These are phyloP conservation scores for Chrysocyon brachyurus DNA, from an alignment of 2,797 vertebrate species.

Conservation along the genomic window DNA sequence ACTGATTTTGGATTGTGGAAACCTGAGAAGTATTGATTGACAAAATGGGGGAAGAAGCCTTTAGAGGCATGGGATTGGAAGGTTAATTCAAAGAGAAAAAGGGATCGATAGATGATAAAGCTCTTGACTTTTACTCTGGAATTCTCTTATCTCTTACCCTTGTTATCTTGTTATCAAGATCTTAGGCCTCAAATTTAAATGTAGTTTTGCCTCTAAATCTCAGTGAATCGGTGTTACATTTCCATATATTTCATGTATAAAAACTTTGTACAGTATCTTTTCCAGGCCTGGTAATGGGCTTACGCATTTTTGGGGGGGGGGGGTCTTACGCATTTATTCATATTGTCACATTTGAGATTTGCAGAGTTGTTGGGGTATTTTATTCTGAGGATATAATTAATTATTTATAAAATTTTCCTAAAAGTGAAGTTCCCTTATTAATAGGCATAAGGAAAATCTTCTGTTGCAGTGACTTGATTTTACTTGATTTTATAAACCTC, in stretches of 20 bases:
- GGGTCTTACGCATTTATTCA: constrained; percentile 12
- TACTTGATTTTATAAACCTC: constrained; percentile 34
- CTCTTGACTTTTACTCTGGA: neutral
- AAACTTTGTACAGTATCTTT: constrained; percentile 3
- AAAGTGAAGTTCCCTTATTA: neutral
- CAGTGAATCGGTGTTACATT: neutral
- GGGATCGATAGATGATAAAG: neutral
- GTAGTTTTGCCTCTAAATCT: neutral
- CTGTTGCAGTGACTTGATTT: constrained; percentile 47
- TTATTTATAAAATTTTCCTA: constrained; percentile 8
- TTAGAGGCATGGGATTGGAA: neutral
- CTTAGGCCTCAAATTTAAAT: constrained; percentile 38
- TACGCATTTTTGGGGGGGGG: neutral
- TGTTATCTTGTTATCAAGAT: neutral
- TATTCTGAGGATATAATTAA: constrained; percentile 37
- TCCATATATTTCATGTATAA: neutral
- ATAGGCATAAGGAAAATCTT: neutral
- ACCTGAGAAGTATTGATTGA: neutral
- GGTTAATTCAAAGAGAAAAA: neutral
- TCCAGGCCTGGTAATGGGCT: neutral
- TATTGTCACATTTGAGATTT: constrained; percentile 37
- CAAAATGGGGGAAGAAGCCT: neutral
- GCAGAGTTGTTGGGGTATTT: neutral
- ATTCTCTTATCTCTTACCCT: neutral
- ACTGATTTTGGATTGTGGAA: neutral